A percentile compares a stretch with the other conserved stretches of the same genome.
Evolutionary conservation across 2,113 vertebrate species (phyloP).

Genomic region (Sclerurus mexicanus): DNA sequence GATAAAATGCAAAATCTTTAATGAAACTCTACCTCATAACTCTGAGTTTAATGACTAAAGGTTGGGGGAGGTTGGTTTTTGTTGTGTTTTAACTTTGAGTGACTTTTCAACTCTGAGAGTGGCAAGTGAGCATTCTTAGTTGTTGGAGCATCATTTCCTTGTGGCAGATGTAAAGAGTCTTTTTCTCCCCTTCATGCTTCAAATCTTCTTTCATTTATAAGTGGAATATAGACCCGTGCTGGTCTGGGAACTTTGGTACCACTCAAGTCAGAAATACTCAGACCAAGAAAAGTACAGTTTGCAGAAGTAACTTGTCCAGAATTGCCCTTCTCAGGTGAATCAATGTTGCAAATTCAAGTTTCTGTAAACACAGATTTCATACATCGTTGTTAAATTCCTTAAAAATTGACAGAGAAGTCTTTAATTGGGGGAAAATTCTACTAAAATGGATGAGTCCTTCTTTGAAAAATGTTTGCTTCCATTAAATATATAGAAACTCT

Average conservation of each 20-base stretch:
- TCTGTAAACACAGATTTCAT: not conserved
- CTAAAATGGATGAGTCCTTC: not conserved
- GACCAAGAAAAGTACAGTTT: not conserved
- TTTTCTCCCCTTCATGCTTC: not conserved
- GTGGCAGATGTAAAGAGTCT: not conserved
- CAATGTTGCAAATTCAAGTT: not conserved
- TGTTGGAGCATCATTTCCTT: not conserved
- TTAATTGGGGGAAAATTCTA: not conserved
- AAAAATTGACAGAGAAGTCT: not conserved
- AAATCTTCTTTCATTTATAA: not conserved
- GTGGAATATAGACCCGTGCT: not conserved
- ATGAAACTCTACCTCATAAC: not conserved
- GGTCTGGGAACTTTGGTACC: not conserved
- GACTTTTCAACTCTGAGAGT: not conserved
- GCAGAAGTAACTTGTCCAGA: not conserved
- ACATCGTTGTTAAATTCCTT: not conserved
- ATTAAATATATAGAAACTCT: not conserved
- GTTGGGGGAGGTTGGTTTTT: not conserved
- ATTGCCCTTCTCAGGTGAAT: not conserved
- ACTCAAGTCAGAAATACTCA: not conserved
- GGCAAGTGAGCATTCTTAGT: not conserved
- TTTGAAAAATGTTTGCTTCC: not conserved
- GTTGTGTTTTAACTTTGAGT: not conserved
- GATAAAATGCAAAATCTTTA: not conserved
- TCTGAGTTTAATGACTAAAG: not conserved